Base-by-base conservation (phyloP, 2,113 vertebrate species). In the Elachura formosa region DNA sequence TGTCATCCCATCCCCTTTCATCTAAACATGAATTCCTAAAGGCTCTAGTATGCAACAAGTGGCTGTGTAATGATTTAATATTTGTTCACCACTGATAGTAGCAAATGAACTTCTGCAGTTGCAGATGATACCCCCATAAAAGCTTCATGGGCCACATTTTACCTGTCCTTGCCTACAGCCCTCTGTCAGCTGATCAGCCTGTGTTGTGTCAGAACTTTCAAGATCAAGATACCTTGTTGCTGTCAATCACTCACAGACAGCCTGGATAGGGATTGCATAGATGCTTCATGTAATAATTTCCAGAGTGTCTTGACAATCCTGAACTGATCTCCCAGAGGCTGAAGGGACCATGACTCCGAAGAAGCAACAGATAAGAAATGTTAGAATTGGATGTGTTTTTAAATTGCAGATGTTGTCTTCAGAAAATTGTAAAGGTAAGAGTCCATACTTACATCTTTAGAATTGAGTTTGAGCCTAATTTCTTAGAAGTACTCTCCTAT, bases 151-250 rank as follows among this genome's bases (percentile, higher is more conserved):
- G 28, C 18, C 31, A n/a, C 9, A 38, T 26, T 24, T 79, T 58
- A 49, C 26, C 14, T 21, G 31, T 11, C 45, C 28, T 86, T 77
- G 38, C 11, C 49, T 48, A 6, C 10, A 77, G 14, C 11, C 12
- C 24, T 80, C 49, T 86, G 36, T 20, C n/a, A 36, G 6, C 8
- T 74, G 63, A 8, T 18, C 55, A n/a, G 38, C 4, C 6, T 41
- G 1, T 10, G 13, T 5, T 38, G 34, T 14, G 31, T 41, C 55
- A 87, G 8, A 77, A 8, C 13, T 45, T 61, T 15, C 59, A 62
- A 1, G 0, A 66, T 10, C 6, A 56, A 29, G 16, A 40, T 14
- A 59, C 1, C 3, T 1, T 64, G 18, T 52, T 11, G 2, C 7
- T n/a, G 19, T 46, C 55, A 84, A 69, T 26, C 11, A 43, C 7